These are phyloP conservation scores for Lipotes vexillifer DNA, from an alignment of 2,113 vertebrate species.

Conservation along the genomic window DNA sequence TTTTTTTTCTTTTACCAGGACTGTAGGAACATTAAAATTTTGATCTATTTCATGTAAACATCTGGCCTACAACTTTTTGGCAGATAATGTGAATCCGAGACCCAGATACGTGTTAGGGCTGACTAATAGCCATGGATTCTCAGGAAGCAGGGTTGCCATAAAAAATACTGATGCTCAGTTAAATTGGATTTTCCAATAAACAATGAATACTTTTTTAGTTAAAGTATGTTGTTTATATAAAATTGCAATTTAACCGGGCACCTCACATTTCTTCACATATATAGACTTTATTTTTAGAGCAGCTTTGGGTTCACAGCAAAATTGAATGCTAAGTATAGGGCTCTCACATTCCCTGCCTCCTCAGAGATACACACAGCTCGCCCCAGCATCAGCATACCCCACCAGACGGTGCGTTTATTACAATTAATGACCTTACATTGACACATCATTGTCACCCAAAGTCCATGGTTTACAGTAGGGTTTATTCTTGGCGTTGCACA, in stretches of 20 bases:
- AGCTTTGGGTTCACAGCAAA: neutral
- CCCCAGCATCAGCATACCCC: neutral
- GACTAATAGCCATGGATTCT: neutral
- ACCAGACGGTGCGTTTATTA: neutral
- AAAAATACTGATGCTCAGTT: neutral
- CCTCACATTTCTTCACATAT: neutral
- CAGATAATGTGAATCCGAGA: neutral
- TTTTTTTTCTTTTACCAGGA: neutral
- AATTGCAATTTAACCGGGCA: neutral
- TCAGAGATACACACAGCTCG: too few species aligned
- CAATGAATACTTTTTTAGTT: neutral
- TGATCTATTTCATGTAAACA: neutral
- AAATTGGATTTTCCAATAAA: neutral
- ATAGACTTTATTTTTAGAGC: neutral
- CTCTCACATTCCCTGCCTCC: neutral
- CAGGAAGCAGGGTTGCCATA: neutral
- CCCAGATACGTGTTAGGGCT: neutral
- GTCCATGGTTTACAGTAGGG: too few species aligned
- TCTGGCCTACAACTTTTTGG: neutral
- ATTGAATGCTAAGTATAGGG: neutral
- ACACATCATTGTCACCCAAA: neutral
- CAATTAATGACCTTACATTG: neutral
- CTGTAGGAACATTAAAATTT: neutral
- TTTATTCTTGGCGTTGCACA: neutral
- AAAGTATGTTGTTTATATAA: neutral